Percentiles rank a stretch among this genome's conserved stretches.
Evolutionary conservation across 1,140 invertebrate species (phyloP).

Genomic region (Hypothenemus hampei): DNA sequence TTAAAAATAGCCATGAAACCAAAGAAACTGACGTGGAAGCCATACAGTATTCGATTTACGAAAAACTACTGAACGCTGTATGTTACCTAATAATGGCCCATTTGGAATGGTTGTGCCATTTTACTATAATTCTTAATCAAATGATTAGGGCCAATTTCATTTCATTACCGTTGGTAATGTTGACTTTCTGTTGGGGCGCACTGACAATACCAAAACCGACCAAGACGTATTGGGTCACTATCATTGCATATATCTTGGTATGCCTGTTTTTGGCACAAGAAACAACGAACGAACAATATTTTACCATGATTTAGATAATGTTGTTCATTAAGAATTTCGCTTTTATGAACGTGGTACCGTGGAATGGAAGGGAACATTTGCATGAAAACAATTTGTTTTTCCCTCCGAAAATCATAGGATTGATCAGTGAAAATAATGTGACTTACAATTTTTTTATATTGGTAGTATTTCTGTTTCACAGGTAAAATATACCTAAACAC

Average conservation of each 20-base stretch:
- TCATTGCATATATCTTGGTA: slow-evolving; percentile 21
- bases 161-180: slow-evolving; percentile 10
- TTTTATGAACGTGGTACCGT: not conserved
- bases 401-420: slow-evolving; percentile 1
- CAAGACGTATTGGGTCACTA: slow-evolving; percentile 15
- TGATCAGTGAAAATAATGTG: not conserved
- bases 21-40: not conserved
- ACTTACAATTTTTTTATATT: not conserved
- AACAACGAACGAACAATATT: not conserved
- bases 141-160: slow-evolving; percentile 4
- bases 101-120: slow-evolving; percentile 18
- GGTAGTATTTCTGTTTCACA: slow-evolving; percentile 2
- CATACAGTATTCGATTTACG: slow-evolving; percentile 10
- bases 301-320: slow-evolving; percentile 5
- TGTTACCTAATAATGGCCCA: slow-evolving; percentile 4
- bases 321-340: slow-evolving; percentile 4
- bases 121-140: slow-evolving; percentile 12
- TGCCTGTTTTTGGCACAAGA: not conserved
- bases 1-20: too few relatives aligned
- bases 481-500: slow-evolving; percentile 3
- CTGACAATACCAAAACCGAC: slow-evolving; percentile 17
- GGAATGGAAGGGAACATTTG: not conserved
- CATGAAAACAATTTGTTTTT: slow-evolving; percentile 1
- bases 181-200: slow-evolving; percentile 19
- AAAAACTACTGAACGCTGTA: slow-evolving; percentile 6